These are phyloP conservation scores for Onychostruthus taczanowskii DNA, from an alignment of 2,113 vertebrate species.

Conservation along the genomic window DNA sequence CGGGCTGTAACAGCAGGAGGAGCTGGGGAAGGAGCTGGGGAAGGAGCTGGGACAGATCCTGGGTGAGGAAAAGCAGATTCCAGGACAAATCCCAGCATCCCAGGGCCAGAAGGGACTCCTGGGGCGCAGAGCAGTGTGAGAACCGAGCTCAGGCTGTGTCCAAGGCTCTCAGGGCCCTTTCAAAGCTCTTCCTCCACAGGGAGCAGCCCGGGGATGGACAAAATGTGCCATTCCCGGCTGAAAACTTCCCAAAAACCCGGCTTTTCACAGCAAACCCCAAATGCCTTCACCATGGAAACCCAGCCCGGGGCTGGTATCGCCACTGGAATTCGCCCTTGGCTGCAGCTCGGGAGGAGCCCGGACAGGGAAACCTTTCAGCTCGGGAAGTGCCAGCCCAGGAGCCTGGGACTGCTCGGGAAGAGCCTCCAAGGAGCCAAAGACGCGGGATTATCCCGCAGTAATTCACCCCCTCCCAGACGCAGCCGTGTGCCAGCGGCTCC, in stretches of 20 bases:
- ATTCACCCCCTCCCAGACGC: background rate
- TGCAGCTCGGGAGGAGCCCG: background rate
- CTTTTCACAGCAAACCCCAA: background rate
- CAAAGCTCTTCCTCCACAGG: background rate
- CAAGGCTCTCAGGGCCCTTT: background rate
- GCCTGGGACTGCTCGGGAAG: background rate
- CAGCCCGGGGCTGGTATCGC: background rate
- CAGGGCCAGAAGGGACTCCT: background rate
- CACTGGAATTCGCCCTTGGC: background rate
- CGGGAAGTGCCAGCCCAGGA: background rate
- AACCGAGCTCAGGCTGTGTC: background rate
- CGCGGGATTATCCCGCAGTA: background rate
- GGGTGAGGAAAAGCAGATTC: background rate
- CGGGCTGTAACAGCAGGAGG: fast-evolving
- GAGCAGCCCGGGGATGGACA: background rate
- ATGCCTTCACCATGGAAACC: constrained; percentile 23
- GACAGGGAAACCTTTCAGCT: background rate
- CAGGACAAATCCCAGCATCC: background rate
- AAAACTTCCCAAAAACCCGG: background rate
- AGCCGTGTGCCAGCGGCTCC: fast-evolving
- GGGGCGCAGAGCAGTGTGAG: background rate
- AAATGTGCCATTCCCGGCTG: background rate
- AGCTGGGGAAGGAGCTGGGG: background rate
- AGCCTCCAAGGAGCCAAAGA: background rate
- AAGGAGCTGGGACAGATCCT: background rate